Evolutionary conservation across 2,888 invertebrate species (phyloP).

Genomic region (Orchesellides sinensis): DNA sequence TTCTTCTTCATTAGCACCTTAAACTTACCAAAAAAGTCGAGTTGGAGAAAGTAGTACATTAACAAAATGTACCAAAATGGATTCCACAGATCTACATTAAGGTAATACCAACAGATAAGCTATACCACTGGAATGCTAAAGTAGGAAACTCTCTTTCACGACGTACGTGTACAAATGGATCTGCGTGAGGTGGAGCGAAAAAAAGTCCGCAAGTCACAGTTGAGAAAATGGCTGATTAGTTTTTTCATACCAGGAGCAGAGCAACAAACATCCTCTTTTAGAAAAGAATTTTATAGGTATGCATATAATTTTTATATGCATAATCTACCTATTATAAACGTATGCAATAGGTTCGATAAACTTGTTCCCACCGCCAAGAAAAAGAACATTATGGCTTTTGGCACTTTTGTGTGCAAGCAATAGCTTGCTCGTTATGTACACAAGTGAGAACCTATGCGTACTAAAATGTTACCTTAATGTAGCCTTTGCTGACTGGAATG

Average conservation of each 20-base stretch:
- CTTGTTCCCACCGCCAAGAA: constrained; percentile 41
- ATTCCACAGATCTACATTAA: constrained; percentile 30
- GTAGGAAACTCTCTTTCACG: not conserved
- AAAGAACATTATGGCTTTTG: constrained; percentile 50
- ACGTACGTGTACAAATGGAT: not conserved
- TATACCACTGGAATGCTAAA: not conserved
- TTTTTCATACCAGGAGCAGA: constrained; percentile 24
- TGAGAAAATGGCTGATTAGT: constrained; percentile 58
- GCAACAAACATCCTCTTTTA: not conserved
- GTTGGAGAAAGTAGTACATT: constrained; percentile 36
- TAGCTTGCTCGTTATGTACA: not conserved
- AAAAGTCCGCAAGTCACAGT: constrained; percentile 46
- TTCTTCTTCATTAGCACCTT: constrained; percentile 59
- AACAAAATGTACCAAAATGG: constrained; percentile 45
- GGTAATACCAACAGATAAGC: constrained; percentile 51
- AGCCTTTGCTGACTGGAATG: not conserved
- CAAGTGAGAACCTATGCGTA: not conserved
- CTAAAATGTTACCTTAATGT: not conserved
- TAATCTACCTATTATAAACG: not conserved
- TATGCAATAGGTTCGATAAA: constrained; percentile 25
- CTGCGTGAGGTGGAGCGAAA: constrained; percentile 26
- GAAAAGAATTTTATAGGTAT: not conserved
- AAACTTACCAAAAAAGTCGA: constrained; percentile 34
- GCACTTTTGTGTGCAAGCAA: constrained; percentile 33
- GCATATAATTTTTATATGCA: not conserved